A percentile compares a stretch with the other conserved stretches of the same genome.
Evolutionary conservation across 2,888 invertebrate species (phyloP).

Genomic region (Himalopsyche kuldschensis): DNA sequence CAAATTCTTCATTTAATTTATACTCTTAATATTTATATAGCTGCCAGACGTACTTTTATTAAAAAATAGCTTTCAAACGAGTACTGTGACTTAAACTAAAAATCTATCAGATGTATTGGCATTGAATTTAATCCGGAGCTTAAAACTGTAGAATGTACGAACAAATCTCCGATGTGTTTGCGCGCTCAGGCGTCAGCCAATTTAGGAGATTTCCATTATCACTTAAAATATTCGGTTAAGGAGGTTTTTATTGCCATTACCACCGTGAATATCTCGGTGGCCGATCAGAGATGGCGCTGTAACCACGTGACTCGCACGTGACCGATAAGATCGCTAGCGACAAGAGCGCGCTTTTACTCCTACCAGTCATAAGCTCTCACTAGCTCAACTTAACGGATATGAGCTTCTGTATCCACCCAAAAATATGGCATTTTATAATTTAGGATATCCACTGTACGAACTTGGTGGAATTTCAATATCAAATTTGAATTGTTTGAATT

Average conservation of each 20-base stretch:
- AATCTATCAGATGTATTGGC: neutral
- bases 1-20: too few species aligned
- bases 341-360: neutral
- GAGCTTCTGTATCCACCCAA: neutral
- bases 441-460: too few species aligned
- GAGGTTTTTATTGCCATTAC: slow-evolving; percentile 33
- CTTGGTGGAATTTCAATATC: too few species aligned
- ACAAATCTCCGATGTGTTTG: neutral
- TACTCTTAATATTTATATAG: too few species aligned
- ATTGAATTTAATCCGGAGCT: neutral
- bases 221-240: slow-evolving; percentile 29
- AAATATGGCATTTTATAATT: too few species aligned
- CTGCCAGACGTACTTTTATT: too few species aligned
- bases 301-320: slow-evolving; percentile 33
- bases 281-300: slow-evolving; percentile 17
- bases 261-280: slow-evolving; percentile 18
- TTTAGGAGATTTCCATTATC: slow-evolving; percentile 20
- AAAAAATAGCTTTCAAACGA: too few species aligned
- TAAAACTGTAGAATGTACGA: neutral
- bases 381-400: neutral
- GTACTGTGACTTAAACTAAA: too few species aligned
- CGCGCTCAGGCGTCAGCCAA: slow-evolving; percentile 1
- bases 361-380: neutral
- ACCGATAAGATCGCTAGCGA: slow-evolving; percentile 21
- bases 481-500: too few species aligned